Percentiles rank a stretch among this genome's conserved stretches.
Conservation (phyloP, 2,797 vertebrate genomes). For the Crenichthys baileyi region DNA sequence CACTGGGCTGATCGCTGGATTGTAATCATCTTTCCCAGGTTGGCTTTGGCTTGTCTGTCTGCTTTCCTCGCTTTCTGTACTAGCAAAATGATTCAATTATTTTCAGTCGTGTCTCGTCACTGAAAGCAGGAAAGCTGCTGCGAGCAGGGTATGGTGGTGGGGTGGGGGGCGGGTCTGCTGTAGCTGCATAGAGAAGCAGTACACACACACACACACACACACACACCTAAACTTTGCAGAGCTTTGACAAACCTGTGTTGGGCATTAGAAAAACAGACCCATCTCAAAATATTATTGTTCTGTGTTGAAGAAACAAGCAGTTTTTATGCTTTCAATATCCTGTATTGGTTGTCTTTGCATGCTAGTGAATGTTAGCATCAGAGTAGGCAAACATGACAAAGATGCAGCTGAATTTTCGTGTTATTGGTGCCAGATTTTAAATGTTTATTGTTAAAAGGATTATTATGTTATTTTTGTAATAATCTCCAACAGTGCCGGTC, state of each 20-base stretch:
- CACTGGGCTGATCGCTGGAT: background rate
- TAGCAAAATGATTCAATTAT: constrained; percentile 3
- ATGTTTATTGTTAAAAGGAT: background rate
- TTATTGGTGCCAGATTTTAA: background rate
- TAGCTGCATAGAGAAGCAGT: constrained; percentile 2
- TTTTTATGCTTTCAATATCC: background rate
- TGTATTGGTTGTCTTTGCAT: background rate
- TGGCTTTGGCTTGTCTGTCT: background rate
- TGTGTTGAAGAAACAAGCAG: background rate
- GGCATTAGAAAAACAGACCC: background rate
- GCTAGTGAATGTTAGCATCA: background rate
- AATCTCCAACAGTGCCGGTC: background rate
- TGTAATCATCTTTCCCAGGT: background rate
- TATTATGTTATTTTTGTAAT: background rate
- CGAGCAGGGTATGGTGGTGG: background rate
- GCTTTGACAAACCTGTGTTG: background rate
- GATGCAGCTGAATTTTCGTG: background rate
- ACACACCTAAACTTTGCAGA: background rate
- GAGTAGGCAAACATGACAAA: background rate
- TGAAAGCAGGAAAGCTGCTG: background rate
- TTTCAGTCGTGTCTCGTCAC: background rate
- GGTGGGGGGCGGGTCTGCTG: background rate
- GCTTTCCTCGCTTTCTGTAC: background rate
- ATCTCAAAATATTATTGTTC: background rate
- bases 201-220: too few relatives aligned